These are phyloP conservation scores for Drosophila erecta DNA, from an alignment of 1,140 invertebrate species.

Conservation along the genomic window DNA sequence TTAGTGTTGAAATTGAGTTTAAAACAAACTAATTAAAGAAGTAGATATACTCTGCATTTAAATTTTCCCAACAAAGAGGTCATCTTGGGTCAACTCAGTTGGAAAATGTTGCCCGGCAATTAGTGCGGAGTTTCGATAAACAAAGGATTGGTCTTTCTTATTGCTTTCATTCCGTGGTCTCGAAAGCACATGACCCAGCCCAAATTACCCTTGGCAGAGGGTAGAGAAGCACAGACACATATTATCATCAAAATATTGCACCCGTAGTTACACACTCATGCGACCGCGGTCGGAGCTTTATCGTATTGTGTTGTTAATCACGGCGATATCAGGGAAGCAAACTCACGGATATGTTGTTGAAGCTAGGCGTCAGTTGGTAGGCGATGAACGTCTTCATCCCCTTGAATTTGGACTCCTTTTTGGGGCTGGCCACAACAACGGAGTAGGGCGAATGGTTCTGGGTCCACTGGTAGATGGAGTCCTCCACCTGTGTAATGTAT, in stretches of 20 bases:
- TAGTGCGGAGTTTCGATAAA: slow-evolving; percentile 7
- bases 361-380: slow-evolving; percentile 97
- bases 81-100: not conserved
- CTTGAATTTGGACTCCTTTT: slow-evolving; percentile 98
- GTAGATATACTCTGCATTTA: not conserved
- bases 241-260: slow-evolving; percentile 25
- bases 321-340: slow-evolving; percentile 16
- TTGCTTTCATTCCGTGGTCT: not conserved
- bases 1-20: too few relatives aligned
- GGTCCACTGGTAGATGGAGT: slow-evolving; percentile 89
- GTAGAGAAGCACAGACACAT: slow-evolving; percentile 16
- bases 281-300: slow-evolving; percentile 23
- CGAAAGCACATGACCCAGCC: slow-evolving; percentile 18
- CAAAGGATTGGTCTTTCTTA: slow-evolving; percentile 2
- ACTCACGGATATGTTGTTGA: slow-evolving; percentile 96
- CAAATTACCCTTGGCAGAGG: slow-evolving; percentile 20
- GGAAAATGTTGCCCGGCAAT: not conserved
- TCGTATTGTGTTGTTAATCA: slow-evolving; percentile 56
- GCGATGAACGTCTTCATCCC: slow-evolving; percentile 99
- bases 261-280: slow-evolving; percentile 5
- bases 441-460: slow-evolving; percentile 89
- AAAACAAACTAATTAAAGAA: not conserved
- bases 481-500: slow-evolving; percentile 89
- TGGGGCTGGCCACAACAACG: slow-evolving; percentile 96
- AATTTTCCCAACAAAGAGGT: not conserved